Base-by-base conservation (phyloP, 2,797 vertebrate genomes). In the Catharus ustulatus region DNA sequence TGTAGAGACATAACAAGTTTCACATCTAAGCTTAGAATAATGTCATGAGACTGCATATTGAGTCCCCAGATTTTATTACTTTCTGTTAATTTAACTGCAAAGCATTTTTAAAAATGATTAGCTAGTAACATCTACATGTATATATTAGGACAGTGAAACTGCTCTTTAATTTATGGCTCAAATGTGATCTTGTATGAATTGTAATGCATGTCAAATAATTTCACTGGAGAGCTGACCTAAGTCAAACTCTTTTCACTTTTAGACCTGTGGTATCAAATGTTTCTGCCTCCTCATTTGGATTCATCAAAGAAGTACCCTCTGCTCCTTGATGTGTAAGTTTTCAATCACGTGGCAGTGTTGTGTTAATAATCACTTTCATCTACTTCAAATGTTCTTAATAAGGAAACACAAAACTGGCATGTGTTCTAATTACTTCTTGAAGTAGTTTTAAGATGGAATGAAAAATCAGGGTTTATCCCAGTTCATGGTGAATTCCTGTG, bases 261-360 rank as follows among this genome's bases (percentile, higher is more conserved):
- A 99, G 99, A 98, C 88, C 98, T 99, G 84, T 99, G 99, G 99
- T 99, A 99, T 97, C 98, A 99, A 97, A 99, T 99, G 99, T 99
- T 98, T 97, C 81, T 99, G 58, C 99, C 99, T 89, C 99, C 99
- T 40, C 97, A 98, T 97, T 99, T 99, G 57, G 98, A 99, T 96
- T 95, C 97, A 93, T 98, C 98, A 72, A 99, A 98, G 97, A 99
- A 99, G 94, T 99, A 99, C 84, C 99, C 99, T 94, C 98, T 99
- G 73, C 98, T 99, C 17, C 97, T 99, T 96, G 98, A 99, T 4
- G 99, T 99, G 99, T 99, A 98, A 99, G 99, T 98, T 94, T 95
- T 93, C 55, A 72, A 69, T 88, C 66, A 63, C 36, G 9, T 74
- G 72, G 51, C 62, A 87, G 29, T 75, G 54, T 77, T 88, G 90